A percentile compares a stretch with the other conserved stretches of the same genome.
Conservation (phyloP, 2,797 vertebrate genomes). For the Monodelphis domestica region DNA sequence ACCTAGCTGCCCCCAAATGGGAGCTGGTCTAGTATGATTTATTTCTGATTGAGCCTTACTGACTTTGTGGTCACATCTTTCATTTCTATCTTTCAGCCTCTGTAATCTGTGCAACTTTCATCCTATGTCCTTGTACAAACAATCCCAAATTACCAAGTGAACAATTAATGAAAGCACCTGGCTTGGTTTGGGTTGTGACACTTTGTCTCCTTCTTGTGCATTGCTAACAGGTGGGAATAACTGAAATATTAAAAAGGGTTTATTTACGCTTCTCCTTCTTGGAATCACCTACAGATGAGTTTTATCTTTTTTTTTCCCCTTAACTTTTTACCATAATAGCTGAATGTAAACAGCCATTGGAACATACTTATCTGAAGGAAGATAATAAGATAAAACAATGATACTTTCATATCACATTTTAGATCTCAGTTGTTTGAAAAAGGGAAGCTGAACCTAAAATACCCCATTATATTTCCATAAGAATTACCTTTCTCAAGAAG, state of each 20-base stretch:
- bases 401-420: slow-evolving; percentile 69
- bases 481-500: neutral
- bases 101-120: slow-evolving; percentile 24
- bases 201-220: slow-evolving; percentile 2
- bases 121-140: neutral
- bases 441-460: slow-evolving; percentile 5
- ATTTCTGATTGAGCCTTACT: neutral
- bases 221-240: slow-evolving; percentile 28
- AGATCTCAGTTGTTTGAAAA: slow-evolving; percentile 62
- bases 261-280: slow-evolving; percentile 51
- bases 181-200: fast-evolving
- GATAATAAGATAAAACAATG: neutral
- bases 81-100: neutral
- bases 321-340: slow-evolving; percentile 31
- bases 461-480: neutral
- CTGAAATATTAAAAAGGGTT: slow-evolving; percentile 55
- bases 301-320: slow-evolving; percentile 39
- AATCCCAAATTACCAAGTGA: neutral
- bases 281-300: slow-evolving; percentile 53
- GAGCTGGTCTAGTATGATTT: neutral
- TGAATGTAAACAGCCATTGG: slow-evolving; percentile 59
- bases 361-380: slow-evolving; percentile 54
- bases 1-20: too few species aligned
- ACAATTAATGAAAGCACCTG: slow-evolving; percentile 1
- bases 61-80: neutral